A percentile compares a stretch with the other conserved stretches of the same genome.
Conservation (phyloP, 92 coral and sea anemone species). For the Micromussa lordhowensis region DNA sequence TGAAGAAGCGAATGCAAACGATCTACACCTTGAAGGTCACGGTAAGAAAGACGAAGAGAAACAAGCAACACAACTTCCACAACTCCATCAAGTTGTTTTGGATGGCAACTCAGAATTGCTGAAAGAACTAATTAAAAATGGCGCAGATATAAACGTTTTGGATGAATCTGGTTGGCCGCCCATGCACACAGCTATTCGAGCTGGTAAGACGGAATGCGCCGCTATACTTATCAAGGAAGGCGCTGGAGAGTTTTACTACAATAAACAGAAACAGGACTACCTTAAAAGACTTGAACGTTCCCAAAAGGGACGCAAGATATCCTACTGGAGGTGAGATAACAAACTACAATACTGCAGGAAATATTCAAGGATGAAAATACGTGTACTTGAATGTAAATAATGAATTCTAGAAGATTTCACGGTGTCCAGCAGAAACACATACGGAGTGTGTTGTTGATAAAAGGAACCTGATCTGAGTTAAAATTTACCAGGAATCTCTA, state of each 20-base stretch:
- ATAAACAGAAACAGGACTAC: conserved; percentile 84
- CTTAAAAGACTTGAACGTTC: conserved; percentile 69
- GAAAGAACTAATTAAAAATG: conserved; percentile 65
- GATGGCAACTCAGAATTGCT: conserved; percentile 74
- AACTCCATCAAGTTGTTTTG: conserved; percentile 69
- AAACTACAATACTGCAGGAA: background rate
- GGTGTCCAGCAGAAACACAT: background rate
- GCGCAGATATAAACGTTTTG: conserved; percentile 81
- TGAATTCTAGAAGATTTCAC: background rate
- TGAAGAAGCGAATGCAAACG: conserved; percentile 1
- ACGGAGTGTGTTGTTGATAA: background rate
- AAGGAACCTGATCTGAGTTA: background rate
- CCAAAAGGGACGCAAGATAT: conserved; percentile 66
- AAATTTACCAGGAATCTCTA: background rate
- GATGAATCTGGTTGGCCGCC: conserved; percentile 91
- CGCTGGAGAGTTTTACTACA: conserved; percentile 84
- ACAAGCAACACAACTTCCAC: conserved; percentile 40
- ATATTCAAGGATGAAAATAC: background rate
- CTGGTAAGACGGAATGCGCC: conserved; percentile 82
- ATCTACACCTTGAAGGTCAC: background rate
- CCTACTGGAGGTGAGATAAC: conserved; percentile 75
- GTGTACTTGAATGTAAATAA: background rate
- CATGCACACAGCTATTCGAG: conserved; percentile 76
- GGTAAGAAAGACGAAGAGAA: conserved; percentile 28
- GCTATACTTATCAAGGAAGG: conserved; percentile 79